Evolutionary conservation across 2,888 invertebrate species (phyloP).

Genomic region (Catocala nupta): DNA sequence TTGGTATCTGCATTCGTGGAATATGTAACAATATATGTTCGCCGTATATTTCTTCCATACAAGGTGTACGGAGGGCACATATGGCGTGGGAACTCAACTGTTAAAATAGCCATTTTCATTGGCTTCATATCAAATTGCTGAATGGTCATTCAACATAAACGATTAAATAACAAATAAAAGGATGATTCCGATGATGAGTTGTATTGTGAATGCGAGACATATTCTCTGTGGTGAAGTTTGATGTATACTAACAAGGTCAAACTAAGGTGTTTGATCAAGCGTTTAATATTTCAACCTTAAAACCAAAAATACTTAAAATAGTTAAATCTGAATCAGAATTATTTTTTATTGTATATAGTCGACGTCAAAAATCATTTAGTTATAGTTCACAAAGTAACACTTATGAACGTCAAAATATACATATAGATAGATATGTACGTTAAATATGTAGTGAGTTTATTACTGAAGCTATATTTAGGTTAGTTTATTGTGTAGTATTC

Average conservation of each 20-base stretch:
- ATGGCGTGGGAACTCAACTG: constrained; percentile 52
- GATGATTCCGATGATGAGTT: constrained; percentile 28
- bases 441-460: no score
- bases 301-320: no score
- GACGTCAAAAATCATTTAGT: no score
- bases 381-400: no score
- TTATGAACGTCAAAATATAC: no score
- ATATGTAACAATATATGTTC: constrained; percentile 1
- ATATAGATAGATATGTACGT: no score
- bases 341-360: no score
- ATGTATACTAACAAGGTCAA: neutral
- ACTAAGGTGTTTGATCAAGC: no score
- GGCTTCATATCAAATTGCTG: constrained; percentile 59
- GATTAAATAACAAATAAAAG: constrained; percentile 28
- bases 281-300: no score
- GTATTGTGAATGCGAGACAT: constrained; percentile 2
- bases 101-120: constrained; percentile 45
- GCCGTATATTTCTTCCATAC: constrained; percentile 26
- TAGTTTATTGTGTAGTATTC: no score
- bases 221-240: neutral
- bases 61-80: constrained; percentile 33
- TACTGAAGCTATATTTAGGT: no score
- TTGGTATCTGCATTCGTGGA: neutral
- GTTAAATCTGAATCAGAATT: no score
- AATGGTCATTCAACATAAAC: constrained; percentile 37